Evolutionary conservation across 2,888 invertebrate genomes (phyloP), one percentile per base, ranked within the genome.

Genomic region (Lithodes maja): DNA sequence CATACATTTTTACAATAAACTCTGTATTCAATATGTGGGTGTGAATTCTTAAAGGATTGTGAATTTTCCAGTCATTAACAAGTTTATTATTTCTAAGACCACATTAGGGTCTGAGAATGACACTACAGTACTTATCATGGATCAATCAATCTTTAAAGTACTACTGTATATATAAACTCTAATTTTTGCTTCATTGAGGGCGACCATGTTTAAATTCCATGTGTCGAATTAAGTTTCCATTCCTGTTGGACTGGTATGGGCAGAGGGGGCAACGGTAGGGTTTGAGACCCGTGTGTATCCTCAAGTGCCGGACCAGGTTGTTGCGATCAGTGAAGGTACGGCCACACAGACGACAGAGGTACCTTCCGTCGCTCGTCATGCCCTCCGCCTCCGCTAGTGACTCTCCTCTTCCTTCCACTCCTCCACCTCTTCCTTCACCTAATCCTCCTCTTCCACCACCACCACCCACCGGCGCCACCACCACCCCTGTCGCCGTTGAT

Each of bases 231-330:
- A 91, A 50, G 54, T 91, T 89, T 61, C 89, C 89, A 54, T 91
- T 91, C 77, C 86, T 79, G 74, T 87, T 91, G 74, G 87, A 89
- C 69, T 87, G 81, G 55, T 87, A 87, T 2, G 89, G 81, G 83
- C 91, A 91, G 49, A 89, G 80, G 9, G 87, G 81, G 71, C 91
- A 91, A 12, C 79, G 69, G 78, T 89, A 91, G 3, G 89, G 89
- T 49, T 85, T 84, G 75, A 84, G 69, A 50, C 89, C 89, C n/a
- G 89, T 87, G 53, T 91, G 91, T 53, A 91, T 86, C 12, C 86
- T 79, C 81, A 86, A 71, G 78, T 91, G 91, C 15, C 89, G 83
- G 52, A 87, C 80, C 50, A 91, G 85, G 80, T 91, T 91, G 85
- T 89, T 89, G 55, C 82, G 54, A 53, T 87, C 87, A 7, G 87